Conservation (phyloP, 2,797 vertebrate genomes). For the Lepilemur septentrionalis region DNA sequence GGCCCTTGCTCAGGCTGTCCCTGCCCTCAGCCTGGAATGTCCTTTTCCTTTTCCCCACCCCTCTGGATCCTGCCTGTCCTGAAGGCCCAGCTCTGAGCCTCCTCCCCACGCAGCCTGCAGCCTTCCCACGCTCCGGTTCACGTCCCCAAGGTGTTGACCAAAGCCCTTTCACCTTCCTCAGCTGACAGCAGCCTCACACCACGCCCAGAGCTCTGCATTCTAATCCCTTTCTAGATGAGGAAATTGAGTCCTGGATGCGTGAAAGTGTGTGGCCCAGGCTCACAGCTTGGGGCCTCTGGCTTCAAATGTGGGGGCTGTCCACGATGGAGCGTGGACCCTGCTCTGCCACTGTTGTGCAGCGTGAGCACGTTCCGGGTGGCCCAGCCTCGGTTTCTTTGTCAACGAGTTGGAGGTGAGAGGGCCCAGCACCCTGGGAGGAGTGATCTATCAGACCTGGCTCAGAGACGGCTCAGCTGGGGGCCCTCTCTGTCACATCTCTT, state of each 20-base stretch:
- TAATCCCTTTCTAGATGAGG: background rate
- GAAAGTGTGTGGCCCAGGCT: background rate
- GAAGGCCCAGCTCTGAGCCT: background rate
- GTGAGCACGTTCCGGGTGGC: fast-evolving
- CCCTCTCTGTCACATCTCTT: background rate
- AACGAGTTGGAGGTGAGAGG: background rate
- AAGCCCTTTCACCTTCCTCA: background rate
- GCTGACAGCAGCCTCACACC: background rate
- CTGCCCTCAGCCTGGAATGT: background rate
- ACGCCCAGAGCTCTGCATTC: background rate
- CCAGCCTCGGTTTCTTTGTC: background rate
- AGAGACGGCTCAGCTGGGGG: background rate
- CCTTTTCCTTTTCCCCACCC: background rate
- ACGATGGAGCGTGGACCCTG: background rate
- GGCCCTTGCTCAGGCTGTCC: background rate
- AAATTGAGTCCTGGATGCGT: fast-evolving
- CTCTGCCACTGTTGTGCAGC: fast-evolving
- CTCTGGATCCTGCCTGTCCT: constrained; percentile 6
- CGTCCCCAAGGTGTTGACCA: background rate
- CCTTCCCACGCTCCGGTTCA: background rate
- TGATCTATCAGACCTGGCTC: fast-evolving
- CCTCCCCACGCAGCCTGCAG: background rate
- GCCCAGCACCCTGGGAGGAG: background rate
- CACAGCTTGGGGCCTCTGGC: background rate
- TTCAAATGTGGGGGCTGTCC: background rate